Base-by-base conservation (phyloP, 2,113 vertebrate species). In the Oreotrochilus melanogaster region DNA sequence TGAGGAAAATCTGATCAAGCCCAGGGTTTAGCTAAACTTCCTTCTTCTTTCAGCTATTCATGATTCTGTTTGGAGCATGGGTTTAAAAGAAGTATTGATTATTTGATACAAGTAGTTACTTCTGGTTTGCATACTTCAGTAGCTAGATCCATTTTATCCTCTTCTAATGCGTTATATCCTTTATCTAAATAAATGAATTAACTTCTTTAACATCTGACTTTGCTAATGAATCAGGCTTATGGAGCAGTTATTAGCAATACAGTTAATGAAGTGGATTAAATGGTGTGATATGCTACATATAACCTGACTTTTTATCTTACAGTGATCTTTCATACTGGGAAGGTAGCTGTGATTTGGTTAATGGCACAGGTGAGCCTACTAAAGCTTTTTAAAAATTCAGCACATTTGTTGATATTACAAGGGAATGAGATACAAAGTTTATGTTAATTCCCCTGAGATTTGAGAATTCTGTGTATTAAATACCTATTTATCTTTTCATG, bases 281-380 rank as follows among this genome's bases (percentile, higher is more conserved):
- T 19, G 24, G 7, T 43, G 21, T 18, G 51, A 54, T 43, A 37
- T 78, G 43, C 2, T 27, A 69, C 50, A 58, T 64, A 33, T 37
- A 35, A 4, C 11, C 14, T 96, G 39, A 94, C 5, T 80, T 25
- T 19, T 88, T 78, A 6, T 88, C 51, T 92, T 94, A 91, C 91
- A 99, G 99, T 69, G 97, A 86, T 16, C 86, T 99, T 47, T 28
- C 47, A 7, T 99, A 97, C 94, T 99, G 99, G 99, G 9, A 96
- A 9, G 91, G 98, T 91, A 97, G 99, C 89, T 99, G 99, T 4
- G 87, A 99, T 97, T 98, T 99, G 99, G 93, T 99, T 96, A 99
- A 99, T 39, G 99, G 99, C 37, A 99, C 99, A 98, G 99, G 99
- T 99, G 81, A 95, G 98, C 58, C 28, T 67, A 21, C 66, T 73